Base-by-base conservation (phyloP, 2,797 vertebrate species). In the Bovichtus diacanthus region DNA sequence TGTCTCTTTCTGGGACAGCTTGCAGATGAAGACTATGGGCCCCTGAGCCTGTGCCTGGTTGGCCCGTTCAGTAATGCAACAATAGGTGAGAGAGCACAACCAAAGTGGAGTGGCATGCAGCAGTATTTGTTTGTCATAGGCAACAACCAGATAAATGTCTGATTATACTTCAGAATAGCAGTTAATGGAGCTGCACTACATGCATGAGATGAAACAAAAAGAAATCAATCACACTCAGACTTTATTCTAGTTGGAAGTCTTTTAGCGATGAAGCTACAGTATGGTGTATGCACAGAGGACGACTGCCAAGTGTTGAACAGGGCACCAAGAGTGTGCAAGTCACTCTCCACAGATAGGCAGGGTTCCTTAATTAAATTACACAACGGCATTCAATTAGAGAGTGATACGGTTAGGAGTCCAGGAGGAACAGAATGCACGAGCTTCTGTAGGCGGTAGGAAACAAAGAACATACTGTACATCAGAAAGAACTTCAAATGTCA, bases 351-450 rank as follows among this genome's bases (percentile, higher is more conserved):
- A 55, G 75, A 81, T 78, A 78, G 72, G 43, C 36, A 15, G 75
- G 55, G 66, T 70, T 69, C 66, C 76, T 74, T 90, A 91, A 93
- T 89, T 85, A 71, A 86, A 87, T 84, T 58, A 79, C 71, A 71
- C 81, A 87, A 86, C 53, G 3, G 58, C 54, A 80, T 55, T 55
- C 74, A 86, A 80, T 86, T 75, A 79, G 55, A 82, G 74, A 2
- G 16, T 73, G 85, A 79, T 74, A 47, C 29, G 47, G 81, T 85
- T 36, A 55, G 76, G 77, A 80, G 84, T 75, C 70, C 50, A 55
- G 60, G 85, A 81, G 61, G 81, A 82, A 56, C 78, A 67, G 80
- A 78, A 80, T 16, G 56, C 70, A 70, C 0, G 47, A 49, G 67
- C 60, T 59, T 79, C 70, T 70, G 88, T 82, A 70, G 90, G 84